phyloP scores from a whole-genome alignment of 2,113 vertebrate species.

The Atrichornis clamosus region DNA sequence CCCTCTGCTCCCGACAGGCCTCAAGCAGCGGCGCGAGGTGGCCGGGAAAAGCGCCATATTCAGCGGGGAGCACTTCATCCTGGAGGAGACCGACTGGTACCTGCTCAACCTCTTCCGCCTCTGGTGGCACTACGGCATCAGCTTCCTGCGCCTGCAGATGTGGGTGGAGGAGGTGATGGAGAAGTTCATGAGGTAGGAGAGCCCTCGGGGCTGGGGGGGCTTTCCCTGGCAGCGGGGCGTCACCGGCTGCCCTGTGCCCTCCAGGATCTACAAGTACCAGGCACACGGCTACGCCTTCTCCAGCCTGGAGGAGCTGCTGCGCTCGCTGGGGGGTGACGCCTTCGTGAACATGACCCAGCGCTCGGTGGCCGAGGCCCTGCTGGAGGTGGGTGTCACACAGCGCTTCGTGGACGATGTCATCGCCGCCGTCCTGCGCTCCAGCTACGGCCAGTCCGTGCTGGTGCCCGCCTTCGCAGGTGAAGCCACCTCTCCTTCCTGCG shows the following conservation, averaged over 20 bases:
- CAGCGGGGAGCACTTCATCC: conserved; percentile 85
- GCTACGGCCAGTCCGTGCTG: conserved; percentile 90
- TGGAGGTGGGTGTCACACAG: conserved; percentile 92
- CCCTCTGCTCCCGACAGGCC: conserved; percentile 70
- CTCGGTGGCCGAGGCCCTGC: conserved; percentile 87
- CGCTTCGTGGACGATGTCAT: conserved; percentile 95
- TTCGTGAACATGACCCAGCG: conserved; percentile 94
- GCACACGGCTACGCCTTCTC: conserved; percentile 94
- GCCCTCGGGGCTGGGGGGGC: fast-evolving
- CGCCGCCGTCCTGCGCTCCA: conserved; percentile 88
- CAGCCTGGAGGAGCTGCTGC: conserved; percentile 89
- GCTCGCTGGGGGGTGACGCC: conserved; percentile 86
- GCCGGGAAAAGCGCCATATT: conserved; percentile 92
- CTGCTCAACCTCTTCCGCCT: conserved; percentile 92
- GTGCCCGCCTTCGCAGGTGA: conserved; percentile 95
- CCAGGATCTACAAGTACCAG: conserved; percentile 97
- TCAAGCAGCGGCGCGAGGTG: conserved; percentile 89
- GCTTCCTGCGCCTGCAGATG: conserved; percentile 97
- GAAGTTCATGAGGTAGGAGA: conserved; percentile 94
- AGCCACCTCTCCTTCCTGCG: fast-evolving
- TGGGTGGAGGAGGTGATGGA: conserved; percentile 99
- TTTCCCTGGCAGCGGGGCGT: fast-evolving
- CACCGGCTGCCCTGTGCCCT: background rate
- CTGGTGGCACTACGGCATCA: conserved; percentile 99
- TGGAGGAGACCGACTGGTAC: conserved; percentile 98